Evolutionary conservation across 1,140 invertebrate genomes (phyloP).

Genomic region (Tetramorium alpestre): DNA sequence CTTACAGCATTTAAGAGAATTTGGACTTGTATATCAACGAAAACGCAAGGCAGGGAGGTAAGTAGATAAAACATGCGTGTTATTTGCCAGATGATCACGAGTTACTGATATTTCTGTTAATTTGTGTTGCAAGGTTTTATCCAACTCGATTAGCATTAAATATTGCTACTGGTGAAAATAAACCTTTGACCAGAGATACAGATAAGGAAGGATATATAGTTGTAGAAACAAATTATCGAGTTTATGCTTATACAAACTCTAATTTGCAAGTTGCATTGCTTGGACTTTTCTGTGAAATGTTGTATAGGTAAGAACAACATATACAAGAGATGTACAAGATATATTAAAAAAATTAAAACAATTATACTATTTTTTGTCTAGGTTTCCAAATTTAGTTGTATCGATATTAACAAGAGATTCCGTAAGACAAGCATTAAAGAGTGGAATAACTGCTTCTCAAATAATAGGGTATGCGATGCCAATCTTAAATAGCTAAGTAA

Average conservation of each 20-base stretch:
- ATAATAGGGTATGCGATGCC: conserved; percentile 92
- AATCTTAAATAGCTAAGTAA: conserved; percentile 26
- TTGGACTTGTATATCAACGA: conserved; percentile 98
- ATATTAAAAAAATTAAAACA: conserved; percentile 3
- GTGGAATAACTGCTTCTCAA: conserved; percentile 98
- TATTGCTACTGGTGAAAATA: conserved; percentile 91
- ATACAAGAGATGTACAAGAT: not conserved
- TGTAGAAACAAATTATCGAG: conserved; percentile 98
- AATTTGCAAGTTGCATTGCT: conserved; percentile 96
- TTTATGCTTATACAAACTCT: conserved; percentile 98
- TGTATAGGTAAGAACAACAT: conserved; percentile 90
- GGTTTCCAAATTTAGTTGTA: conserved; percentile 98
- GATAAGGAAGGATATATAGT: conserved; percentile 93
- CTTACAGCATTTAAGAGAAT: conserved; percentile 97
- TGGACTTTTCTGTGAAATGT: conserved; percentile 95
- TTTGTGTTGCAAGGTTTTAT: conserved; percentile 90
- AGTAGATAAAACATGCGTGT: conserved; percentile 13
- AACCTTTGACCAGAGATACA: conserved; percentile 84
- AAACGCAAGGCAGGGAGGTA: conserved; percentile 88
- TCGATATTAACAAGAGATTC: conserved; percentile 97
- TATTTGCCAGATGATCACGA: not conserved
- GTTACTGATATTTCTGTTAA: conserved; percentile 42
- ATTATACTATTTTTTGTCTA: conserved; percentile 80
- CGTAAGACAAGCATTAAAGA: conserved; percentile 95
- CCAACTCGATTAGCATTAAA: conserved; percentile 97